Percentiles rank a stretch among this genome's conserved stretches.
These are phyloP conservation scores for Macrostomum lignano DNA, from an alignment of 1,140 invertebrate genomes.

Conservation along the genomic window DNA sequence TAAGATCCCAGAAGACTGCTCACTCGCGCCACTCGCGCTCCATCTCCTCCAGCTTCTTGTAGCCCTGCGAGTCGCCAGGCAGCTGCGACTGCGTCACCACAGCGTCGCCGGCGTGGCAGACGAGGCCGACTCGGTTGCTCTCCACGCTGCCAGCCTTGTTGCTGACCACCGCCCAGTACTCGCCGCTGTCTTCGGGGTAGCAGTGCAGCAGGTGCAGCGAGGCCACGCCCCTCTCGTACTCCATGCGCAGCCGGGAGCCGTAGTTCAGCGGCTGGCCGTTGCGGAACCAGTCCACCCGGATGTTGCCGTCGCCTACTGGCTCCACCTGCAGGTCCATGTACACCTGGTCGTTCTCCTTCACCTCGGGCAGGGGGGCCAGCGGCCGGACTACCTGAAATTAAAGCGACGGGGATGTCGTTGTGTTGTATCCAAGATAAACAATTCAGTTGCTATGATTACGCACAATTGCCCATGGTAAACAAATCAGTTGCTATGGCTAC, in stretches of 20 bases:
- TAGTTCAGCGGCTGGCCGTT: constrained; percentile 61
- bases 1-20: no score
- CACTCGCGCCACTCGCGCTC: no score
- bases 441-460: no score
- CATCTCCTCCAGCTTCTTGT: no score
- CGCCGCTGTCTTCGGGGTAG: constrained; percentile 53
- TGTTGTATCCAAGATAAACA: no score
- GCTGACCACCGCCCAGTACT: constrained; percentile 40
- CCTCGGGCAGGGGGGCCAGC: constrained; percentile 44
- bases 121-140: constrained; percentile 5
- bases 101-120: no score
- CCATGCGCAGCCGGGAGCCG: constrained; percentile 58
- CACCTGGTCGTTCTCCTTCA: constrained; percentile 57
- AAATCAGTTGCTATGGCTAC: no score
- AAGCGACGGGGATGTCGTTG: no score
- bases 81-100: no score
- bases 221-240: constrained; percentile 70
- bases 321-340: constrained; percentile 65
- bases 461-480: no score
- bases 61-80: no score
- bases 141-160: constrained; percentile 6
- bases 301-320: constrained; percentile 62
- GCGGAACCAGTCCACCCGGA: constrained; percentile 81
- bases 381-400: no score
- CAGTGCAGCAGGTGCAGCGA: constrained; percentile 62